Conservation (phyloP, 2,888 invertebrate species). For the Lepidocyrtoides sp. region DNA sequence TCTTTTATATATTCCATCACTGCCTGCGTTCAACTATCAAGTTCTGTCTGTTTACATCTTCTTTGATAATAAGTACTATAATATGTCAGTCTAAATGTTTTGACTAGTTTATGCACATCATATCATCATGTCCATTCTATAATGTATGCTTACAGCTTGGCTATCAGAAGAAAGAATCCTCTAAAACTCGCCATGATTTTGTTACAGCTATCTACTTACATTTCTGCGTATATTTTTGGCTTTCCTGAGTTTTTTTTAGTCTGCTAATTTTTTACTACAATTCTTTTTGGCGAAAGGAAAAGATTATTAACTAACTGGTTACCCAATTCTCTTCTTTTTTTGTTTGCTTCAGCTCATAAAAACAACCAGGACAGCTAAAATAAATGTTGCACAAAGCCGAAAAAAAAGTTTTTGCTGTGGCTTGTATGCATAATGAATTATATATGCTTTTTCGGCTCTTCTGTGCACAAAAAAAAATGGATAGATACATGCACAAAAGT, state of each 20-base stretch:
- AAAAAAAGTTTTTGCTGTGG: conserved; percentile 33
- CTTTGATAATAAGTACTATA: background rate
- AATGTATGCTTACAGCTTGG: background rate
- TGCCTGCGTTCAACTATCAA: background rate
- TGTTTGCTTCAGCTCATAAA: conserved; percentile 14
- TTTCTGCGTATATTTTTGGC: background rate
- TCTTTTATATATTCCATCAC: conserved; percentile 26
- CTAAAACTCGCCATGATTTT: background rate
- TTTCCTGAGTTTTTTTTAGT: background rate
- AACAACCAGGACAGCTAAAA: conserved; percentile 33
- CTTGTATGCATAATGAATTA: background rate
- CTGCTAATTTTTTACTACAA: conserved; percentile 2
- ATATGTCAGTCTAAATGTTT: conserved; percentile 9
- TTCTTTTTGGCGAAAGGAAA: conserved; percentile 22
- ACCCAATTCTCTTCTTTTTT: conserved; percentile 41
- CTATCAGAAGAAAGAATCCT: background rate
- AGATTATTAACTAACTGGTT: conserved; percentile 48
- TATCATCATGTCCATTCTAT: background rate
- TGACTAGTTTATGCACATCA: background rate
- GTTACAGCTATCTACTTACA: background rate
- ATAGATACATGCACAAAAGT: too few species aligned
- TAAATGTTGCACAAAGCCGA: conserved; percentile 6
- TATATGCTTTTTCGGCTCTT: background rate
- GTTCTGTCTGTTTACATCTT: background rate
- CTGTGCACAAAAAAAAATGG: conserved; percentile 26